phyloP scores from a whole-genome alignment of 2,797 vertebrate species.

The Scyliorhinus canicula region DNA sequence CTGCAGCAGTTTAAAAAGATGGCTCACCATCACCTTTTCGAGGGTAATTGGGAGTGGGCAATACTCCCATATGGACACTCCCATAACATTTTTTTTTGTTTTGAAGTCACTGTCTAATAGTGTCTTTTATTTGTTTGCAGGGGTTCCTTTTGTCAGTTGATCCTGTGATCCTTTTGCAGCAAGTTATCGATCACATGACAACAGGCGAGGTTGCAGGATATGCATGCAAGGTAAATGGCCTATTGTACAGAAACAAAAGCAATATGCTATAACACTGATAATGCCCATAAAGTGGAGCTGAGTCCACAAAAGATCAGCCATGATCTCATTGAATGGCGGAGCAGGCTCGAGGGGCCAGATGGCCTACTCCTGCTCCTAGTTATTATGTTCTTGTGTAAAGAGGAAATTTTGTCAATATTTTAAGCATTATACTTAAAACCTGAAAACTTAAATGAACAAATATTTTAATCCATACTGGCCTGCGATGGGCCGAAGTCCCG shows the following conservation, averaged over 20 bases:
- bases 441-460: not conserved
- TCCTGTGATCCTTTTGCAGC: constrained; percentile 65
- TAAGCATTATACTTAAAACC: not conserved
- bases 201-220: constrained; percentile 74
- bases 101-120: not conserved
- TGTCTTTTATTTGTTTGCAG: constrained; percentile 52
- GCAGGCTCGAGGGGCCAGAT: no score
- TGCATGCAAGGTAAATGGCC: constrained; percentile 68
- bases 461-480: not conserved
- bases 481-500: no score
- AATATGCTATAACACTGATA: not conserved
- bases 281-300: not conserved
- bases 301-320: no score
- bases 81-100: not conserved
- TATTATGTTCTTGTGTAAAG: no score
- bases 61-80: no score
- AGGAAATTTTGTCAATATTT: not conserved
- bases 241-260: not conserved
- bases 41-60: not conserved
- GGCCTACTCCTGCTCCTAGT: no score
- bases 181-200: constrained; percentile 74
- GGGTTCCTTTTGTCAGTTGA: constrained; percentile 69
- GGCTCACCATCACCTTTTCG: not conserved
- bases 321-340: no score
- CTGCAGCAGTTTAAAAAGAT: not conserved